Base-by-base conservation (phyloP, 2,888 invertebrate species). In the Drosophila hamatofila region DNA sequence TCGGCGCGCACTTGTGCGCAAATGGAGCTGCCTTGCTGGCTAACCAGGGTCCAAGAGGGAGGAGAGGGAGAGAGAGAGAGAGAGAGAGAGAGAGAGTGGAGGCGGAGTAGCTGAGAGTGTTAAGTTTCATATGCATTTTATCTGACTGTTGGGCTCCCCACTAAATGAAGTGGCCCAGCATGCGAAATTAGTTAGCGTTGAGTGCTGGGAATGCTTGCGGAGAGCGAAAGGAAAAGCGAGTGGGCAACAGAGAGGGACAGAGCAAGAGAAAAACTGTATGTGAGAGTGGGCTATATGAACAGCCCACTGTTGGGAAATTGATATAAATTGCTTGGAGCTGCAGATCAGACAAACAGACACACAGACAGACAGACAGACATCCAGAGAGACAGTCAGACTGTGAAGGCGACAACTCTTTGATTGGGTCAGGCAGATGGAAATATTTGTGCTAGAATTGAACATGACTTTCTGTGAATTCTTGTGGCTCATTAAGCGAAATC, bases 101-200 rank as follows among this genome's bases (percentile, higher is more conserved):
- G 39, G 14, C 14, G 11, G 23, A 21, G 33, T 14, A 12, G 30
- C 39, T 39, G 57, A n/a, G 37, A 35, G 56, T 60, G 60, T 59
- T 51, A 63, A 65, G 65, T 75, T 85, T 83, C 81, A 81, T 87
- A 87, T 83, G 88, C 83, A 87, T 89, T 85, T 89, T 87, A 73
- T 80, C 64, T 72, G 68, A 72, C 66, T 72, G 54, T 60, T 39
- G 68, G 72, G 51, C 44, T 16, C 37, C 58, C 63, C 27, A 58
- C 58, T 55, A 70, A 80, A 72, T 81, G 79, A 82, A 88, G 90
- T 82, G 80, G 60, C 80, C 69, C 71, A 63, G 72, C 84, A 82
- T 85, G 90, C 83, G 73, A 88, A 85, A 85, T 85, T 85, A 90
- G 84, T 85, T 88, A 69, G 68, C 71, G 90, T 68, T 86, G 84